These are phyloP conservation scores for Heliconius melpomene DNA, from an alignment of 1,140 invertebrate genomes.

Conservation along the genomic window DNA sequence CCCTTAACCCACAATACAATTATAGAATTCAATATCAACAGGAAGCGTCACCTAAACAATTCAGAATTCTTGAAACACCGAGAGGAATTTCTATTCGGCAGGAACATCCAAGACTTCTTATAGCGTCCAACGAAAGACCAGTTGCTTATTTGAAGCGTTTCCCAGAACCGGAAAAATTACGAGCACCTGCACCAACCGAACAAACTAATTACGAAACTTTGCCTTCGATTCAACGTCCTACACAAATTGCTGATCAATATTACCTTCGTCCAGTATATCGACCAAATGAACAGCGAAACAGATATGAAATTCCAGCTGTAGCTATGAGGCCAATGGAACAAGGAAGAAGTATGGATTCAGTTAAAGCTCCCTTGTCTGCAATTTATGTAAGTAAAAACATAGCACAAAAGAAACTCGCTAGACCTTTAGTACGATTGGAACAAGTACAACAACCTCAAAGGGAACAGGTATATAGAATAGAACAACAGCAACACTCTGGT, in stretches of 20 bases:
- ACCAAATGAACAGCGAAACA: conserved; percentile 51
- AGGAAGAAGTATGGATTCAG: conserved; percentile 49
- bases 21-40: conserved; percentile 70
- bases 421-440: conserved; percentile 54
- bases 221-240: conserved; percentile 48
- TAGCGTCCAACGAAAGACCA: conserved; percentile 63
- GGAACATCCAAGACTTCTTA: conserved; percentile 55
- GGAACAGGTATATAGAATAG: conserved; percentile 53
- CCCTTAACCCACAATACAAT: conserved; percentile 53
- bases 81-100: conserved; percentile 55
- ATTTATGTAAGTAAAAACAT: conserved; percentile 72
- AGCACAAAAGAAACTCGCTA: conserved; percentile 58
- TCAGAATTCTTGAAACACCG: conserved; percentile 62
- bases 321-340: conserved; percentile 48
- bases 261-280: conserved; percentile 64
- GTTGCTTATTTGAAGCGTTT: conserved; percentile 69
- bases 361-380: conserved; percentile 65
- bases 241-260: conserved; percentile 64
- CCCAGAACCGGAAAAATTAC: conserved; percentile 63
- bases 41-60: conserved; percentile 69
- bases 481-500: conserved; percentile 45
- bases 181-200: conserved; percentile 50
- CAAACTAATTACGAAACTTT: conserved; percentile 51
- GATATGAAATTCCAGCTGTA: conserved; percentile 53
- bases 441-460: conserved; percentile 43